A percentile compares a stretch with the other conserved stretches of the same genome.
Evolutionary conservation across 2,113 vertebrate species (phyloP).

Genomic region (Hypocryptadius cinnamomeus): DNA sequence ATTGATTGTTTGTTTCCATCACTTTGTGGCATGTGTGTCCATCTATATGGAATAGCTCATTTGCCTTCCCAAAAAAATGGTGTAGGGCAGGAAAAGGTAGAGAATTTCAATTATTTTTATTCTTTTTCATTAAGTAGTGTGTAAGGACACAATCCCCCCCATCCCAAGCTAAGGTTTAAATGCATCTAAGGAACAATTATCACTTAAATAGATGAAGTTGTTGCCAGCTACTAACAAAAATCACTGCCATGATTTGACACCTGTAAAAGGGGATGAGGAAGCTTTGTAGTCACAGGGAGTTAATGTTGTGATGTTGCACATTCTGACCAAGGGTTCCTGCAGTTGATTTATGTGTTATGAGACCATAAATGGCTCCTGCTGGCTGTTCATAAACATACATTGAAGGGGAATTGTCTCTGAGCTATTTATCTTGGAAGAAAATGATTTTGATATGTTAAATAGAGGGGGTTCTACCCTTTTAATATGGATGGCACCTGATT

Average conservation of each 20-base stretch:
- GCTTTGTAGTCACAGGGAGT: neutral
- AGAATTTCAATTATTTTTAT: neutral
- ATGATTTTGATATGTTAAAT: conserved; percentile 7
- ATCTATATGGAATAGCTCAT: neutral
- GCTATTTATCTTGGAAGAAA: conserved; percentile 17
- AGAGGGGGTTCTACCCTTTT: neutral
- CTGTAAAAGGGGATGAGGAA: neutral
- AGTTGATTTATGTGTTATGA: conserved; percentile 8
- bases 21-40: neutral
- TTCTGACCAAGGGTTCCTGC: conserved; percentile 10
- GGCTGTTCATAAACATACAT: neutral
- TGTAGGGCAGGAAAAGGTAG: neutral
- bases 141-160: neutral
- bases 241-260: neutral
- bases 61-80: conserved; percentile 3
- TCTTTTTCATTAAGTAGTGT: neutral
- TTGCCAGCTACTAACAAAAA: conserved; percentile 2
- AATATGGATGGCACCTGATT: neutral
- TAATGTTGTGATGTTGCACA: neutral
- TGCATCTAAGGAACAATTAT: neutral
- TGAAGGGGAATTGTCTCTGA: neutral
- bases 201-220: neutral
- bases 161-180: neutral
- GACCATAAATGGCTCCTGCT: conserved; percentile 27
- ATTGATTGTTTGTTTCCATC: conserved; percentile 10